These are phyloP conservation scores for Larimichthys crocea DNA, from an alignment of 2,113 vertebrate species.

Conservation along the genomic window DNA sequence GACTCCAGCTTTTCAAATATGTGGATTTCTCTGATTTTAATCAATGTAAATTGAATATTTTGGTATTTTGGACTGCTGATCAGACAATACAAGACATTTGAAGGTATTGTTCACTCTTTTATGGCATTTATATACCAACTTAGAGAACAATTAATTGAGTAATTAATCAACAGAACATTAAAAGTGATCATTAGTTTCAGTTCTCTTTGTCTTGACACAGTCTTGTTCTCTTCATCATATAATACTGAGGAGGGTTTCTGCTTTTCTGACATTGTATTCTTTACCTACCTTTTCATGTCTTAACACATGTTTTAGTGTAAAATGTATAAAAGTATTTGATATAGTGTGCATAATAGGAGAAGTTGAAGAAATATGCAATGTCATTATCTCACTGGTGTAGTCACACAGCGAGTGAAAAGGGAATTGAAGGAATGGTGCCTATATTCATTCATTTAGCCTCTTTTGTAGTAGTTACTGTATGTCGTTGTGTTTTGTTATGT, in stretches of 20 bases:
- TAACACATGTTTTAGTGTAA: no score
- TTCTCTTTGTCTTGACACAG: no score
- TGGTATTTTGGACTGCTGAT: background rate
- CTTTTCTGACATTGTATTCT: no score
- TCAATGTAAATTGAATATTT: background rate
- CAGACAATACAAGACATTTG: background rate
- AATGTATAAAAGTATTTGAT: background rate
- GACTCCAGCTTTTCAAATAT: background rate
- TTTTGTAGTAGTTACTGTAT: background rate
- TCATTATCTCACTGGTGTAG: background rate
- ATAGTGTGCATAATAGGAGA: background rate
- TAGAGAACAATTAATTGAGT: background rate
- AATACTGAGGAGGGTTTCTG: no score
- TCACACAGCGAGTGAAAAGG: background rate
- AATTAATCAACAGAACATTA: no score
- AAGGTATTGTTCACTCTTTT: background rate
- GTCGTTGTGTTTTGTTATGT: background rate
- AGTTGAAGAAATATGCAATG: background rate
- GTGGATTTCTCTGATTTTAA: background rate
- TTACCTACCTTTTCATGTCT: no score
- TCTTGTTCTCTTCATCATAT: no score
- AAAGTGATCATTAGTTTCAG: no score
- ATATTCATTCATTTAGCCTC: no score
- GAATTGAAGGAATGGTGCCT: no score
- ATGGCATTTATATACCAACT: no score